phyloP scores from a whole-genome alignment of 2,888 invertebrate species.

The Brachyptera risi region DNA sequence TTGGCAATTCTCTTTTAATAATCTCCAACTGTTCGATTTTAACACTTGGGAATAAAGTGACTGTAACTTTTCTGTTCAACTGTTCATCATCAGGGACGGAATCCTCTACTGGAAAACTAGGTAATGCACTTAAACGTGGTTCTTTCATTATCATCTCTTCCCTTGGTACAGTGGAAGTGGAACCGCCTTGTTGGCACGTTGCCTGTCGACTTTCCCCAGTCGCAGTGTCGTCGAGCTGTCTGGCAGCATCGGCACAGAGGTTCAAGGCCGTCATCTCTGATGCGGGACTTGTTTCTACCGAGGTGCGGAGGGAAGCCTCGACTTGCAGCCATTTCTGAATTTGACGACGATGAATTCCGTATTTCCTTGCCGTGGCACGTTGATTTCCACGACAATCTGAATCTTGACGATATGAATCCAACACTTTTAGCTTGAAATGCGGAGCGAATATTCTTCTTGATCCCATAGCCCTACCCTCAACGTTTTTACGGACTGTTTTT shows the following conservation, averaged over 20 bases:
- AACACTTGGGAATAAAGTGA: slow-evolving; percentile 23
- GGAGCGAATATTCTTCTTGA: slow-evolving; percentile 85
- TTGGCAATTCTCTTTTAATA: slow-evolving; percentile 3
- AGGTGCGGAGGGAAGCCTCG: slow-evolving; percentile 71
- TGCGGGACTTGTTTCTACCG: slow-evolving; percentile 49
- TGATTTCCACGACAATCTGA: slow-evolving; percentile 86
- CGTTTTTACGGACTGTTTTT: slow-evolving; percentile 13
- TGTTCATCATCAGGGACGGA: slow-evolving; percentile 2
- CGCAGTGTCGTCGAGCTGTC: slow-evolving; percentile 14
- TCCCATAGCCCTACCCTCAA: slow-evolving; percentile 52
- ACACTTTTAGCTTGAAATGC: slow-evolving; percentile 83
- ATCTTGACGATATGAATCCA: slow-evolving; percentile 82
- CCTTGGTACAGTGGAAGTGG: not conserved
- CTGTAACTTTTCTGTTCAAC: slow-evolving; percentile 16
- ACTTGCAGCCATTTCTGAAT: slow-evolving; percentile 91
- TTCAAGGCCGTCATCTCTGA: slow-evolving; percentile 46
- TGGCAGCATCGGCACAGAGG: slow-evolving; percentile 43
- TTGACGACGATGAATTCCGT: slow-evolving; percentile 83
- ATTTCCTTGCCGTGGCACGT: slow-evolving; percentile 84
- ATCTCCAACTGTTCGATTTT: slow-evolving; percentile 20
- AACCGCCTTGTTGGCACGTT: slow-evolving; percentile 25
- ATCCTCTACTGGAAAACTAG: slow-evolving; percentile 28
- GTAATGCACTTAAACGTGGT: not conserved
- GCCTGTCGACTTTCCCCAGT: slow-evolving; percentile 23
- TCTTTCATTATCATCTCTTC: not conserved